Conservation (phyloP, 2,113 vertebrate species). For the Cynopterus brachyotis region DNA sequence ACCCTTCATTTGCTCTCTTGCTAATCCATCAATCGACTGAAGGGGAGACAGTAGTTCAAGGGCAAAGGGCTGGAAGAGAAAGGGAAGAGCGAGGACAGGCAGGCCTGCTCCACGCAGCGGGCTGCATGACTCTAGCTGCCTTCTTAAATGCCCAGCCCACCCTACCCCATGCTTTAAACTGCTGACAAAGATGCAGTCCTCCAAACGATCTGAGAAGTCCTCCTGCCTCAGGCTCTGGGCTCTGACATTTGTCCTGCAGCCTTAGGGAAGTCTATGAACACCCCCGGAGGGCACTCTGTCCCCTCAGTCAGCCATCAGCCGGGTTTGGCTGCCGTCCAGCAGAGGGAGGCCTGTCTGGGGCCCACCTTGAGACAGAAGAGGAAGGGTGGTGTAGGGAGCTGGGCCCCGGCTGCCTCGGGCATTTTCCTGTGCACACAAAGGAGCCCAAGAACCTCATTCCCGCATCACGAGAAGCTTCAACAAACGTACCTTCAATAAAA, state of each 20-base stretch:
- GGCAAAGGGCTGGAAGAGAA: not conserved
- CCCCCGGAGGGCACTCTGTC: not conserved
- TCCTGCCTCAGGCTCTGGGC: not conserved
- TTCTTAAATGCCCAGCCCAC: not conserved
- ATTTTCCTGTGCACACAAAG: not conserved
- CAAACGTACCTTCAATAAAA: constrained; percentile 23
- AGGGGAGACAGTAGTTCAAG: not conserved
- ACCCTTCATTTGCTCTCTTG: not conserved
- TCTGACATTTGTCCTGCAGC: not conserved
- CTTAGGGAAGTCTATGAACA: too few species aligned
- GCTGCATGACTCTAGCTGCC: not conserved
- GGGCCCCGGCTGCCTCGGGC: too few species aligned
- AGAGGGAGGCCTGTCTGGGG: not conserved
- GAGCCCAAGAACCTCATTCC: not conserved
- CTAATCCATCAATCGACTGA: not conserved
- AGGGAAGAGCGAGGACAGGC: not conserved
- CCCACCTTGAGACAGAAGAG: not conserved
- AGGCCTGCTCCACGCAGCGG: too few species aligned
- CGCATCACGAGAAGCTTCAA: not conserved
- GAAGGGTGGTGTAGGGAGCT: too few species aligned
- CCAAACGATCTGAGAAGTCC: not conserved
- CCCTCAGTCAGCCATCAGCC: not conserved
- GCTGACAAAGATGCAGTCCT: not conserved
- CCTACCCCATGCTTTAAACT: not conserved
- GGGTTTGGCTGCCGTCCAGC: not conserved